Conservation (phyloP, 1,140 invertebrate species). For the Hetaerina americana region DNA sequence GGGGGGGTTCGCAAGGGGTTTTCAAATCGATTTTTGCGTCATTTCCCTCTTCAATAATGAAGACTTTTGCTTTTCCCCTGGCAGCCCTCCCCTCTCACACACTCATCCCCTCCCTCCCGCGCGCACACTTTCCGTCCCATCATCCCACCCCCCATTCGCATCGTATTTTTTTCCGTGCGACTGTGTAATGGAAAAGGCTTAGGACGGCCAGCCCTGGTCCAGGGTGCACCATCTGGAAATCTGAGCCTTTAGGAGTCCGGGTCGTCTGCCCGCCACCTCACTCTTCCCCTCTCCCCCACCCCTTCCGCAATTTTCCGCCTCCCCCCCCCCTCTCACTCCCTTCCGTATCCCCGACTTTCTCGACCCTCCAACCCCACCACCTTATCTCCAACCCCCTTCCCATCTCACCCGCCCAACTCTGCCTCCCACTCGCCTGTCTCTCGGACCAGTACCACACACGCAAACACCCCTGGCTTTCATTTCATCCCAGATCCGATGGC, state of each 20-base stretch:
- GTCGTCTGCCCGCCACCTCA: background rate
- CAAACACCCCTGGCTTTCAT: too few relatives aligned
- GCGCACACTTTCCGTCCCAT: background rate
- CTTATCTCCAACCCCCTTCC: too few relatives aligned
- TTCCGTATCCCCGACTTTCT: too few relatives aligned
- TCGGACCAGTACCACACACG: too few relatives aligned
- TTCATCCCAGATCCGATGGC: too few relatives aligned
- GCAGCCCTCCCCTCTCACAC: background rate
- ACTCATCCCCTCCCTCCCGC: background rate
- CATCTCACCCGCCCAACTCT: too few relatives aligned
- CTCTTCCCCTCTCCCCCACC: background rate
- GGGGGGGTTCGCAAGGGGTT: too few relatives aligned
- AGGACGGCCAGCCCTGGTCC: background rate
- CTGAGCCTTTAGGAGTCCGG: background rate
- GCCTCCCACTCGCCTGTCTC: too few relatives aligned
- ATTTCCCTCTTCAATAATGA: background rate
- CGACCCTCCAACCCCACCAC: too few relatives aligned
- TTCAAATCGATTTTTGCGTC: too few relatives aligned
- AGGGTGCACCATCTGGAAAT: background rate
- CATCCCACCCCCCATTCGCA: background rate
- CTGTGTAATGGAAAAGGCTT: background rate
- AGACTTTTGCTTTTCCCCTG: background rate
- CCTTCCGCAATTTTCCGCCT: background rate
- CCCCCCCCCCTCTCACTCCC: too few relatives aligned
- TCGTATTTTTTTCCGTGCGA: background rate